Evolutionary conservation across 1,140 invertebrate species (phyloP), one percentile per base, ranked within the genome.

Genomic region (Penaeus chinensis): DNA sequence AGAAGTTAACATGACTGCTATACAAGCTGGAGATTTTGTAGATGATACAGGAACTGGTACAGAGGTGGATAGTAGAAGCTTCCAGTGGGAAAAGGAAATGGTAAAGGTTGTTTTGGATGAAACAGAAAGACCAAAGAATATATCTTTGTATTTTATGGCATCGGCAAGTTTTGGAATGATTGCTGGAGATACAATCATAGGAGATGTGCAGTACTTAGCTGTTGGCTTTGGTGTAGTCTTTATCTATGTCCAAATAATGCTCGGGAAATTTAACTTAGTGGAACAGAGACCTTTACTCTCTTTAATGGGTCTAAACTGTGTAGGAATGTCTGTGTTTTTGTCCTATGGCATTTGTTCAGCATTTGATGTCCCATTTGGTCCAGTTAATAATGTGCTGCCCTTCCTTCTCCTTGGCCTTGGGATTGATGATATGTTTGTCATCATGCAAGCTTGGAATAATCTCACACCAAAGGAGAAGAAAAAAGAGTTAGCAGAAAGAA

Each of bases 351-450:
- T 96, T 82, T 96, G 96, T 91, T 96, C 96, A 20, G 90, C 95
- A 3, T 92, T 96, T 90, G 95, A 95, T 69, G 93, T 96, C 24
- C 94, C 95, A 20, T 97, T 96, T 92, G 96, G 96, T 3, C 96
- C 96, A 8, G 95, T 97, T 18, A 96, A 97, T 92, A 95, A 95
- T 60, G 95, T 96, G 42, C 92, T 97, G 89, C 96, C 96, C 13
- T 97, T 97, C 93, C 92, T 97, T 76, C 91, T 97, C 27, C 94
- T 97, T 93, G 96, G 96, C 90, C 93, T 96, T 60, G 96, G 96
- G 74, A 94, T 96, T 84, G 95, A 97, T 91, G 95, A 97, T 92
- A 96, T 96, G 93, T 95, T 96, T 93, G 94, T 97, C 2, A 95
- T 96, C 93, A 89, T 90, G 84, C 88, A 89, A 69, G 80, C 90